Base-by-base conservation (phyloP, 2,113 vertebrate species). In the Pollimyrus isidori region DNA sequence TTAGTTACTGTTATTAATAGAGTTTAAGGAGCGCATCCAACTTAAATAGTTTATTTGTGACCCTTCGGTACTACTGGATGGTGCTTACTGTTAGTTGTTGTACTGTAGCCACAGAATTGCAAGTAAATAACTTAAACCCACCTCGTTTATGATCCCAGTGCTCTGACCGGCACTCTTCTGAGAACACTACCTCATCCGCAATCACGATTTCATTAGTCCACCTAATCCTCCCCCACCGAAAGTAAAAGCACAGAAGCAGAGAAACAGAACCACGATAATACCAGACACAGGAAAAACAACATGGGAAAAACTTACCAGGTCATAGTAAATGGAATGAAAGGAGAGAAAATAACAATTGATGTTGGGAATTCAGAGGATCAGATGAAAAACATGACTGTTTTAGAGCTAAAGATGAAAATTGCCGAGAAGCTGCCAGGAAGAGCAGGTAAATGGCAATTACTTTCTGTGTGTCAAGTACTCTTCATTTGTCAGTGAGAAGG, bases 231-330 rank as follows among this genome's bases (percentile, higher is more conserved):
- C 35, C 35, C 35, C 35, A 35, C 35, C 0, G 73, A 89, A 89
- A 89, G 35, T 5, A 10, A 82, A 39, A 80, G 73, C 6, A 39
- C 0, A 0, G 35, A 9, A 83, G 9, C 15, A 19, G 3, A 56
- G 17, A 76, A 46, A 35, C 0, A 49, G 13, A 76, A 30, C 9
- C 0, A 15, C 3, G n/a, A 80, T 26, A 80, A 15, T 1, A 30
- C 2, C n/a, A 39, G 46, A 15, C 13, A 39, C 46, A 21, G 65
- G 23, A 2, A 7, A 45, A 13, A 26, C 52, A 87, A 2, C 7
- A 95, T 94, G 94, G 93, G 93, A 0, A 94, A 93, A 56, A 91
- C 93, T 58, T 95, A 89, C 90, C 94, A 94, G 87, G 89, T 95
- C 1, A 0, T 85, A 0, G 89, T 95, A 15, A 23, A 80, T 9